Percentiles rank a stretch among this genome's conserved stretches.
phyloP scores from a whole-genome alignment of 2,113 vertebrate species.

The Alligator mississippiensis region DNA sequence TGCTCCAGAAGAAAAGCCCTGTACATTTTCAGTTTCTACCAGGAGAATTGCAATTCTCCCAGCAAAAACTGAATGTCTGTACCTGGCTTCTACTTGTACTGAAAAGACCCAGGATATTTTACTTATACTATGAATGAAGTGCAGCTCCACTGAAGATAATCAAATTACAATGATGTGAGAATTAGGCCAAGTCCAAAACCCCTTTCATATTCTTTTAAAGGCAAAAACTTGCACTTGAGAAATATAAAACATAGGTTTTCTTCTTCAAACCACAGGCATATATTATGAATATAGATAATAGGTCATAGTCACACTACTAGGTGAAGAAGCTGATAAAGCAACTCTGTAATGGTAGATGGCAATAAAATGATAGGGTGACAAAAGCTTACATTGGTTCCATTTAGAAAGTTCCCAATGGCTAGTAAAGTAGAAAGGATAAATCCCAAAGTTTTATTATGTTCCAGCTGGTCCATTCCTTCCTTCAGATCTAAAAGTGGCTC shows the following conservation, averaged over 20 bases:
- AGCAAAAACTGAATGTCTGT: too few relatives aligned
- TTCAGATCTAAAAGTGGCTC: slow-evolving; percentile 97
- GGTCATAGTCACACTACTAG: neutral
- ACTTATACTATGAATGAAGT: neutral
- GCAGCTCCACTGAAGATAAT: neutral
- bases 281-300: neutral
- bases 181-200: neutral
- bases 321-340: neutral
- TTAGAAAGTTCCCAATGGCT: slow-evolving; percentile 97
- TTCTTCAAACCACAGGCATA: neutral
- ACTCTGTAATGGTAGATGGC: neutral
- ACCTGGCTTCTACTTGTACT: neutral
- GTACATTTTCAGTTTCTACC: too few relatives aligned
- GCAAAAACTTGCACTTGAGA: neutral
- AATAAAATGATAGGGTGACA: neutral
- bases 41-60: too few relatives aligned
- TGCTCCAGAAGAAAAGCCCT: too few relatives aligned
- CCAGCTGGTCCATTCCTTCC: slow-evolving; percentile 98
- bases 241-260: neutral
- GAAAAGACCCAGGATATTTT: neutral
- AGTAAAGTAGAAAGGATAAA: slow-evolving; percentile 94
- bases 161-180: neutral
- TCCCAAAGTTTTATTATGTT: slow-evolving; percentile 95
- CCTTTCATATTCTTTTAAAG: slow-evolving; percentile 4
- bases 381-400: slow-evolving; percentile 92